phyloP scores from a whole-genome alignment of 2,888 invertebrate genomes.

The Automeris io region DNA sequence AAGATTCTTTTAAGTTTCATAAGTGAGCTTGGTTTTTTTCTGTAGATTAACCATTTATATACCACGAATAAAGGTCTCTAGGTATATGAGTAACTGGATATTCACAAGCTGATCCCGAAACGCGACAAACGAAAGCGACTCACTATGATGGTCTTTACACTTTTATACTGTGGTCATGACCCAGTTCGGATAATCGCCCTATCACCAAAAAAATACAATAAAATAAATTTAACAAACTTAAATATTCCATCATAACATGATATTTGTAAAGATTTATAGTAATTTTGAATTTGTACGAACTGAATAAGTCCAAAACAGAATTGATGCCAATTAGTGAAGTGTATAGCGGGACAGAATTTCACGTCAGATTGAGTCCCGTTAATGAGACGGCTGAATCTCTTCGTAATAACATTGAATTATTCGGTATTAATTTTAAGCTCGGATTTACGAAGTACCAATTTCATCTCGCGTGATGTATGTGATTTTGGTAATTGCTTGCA shows the following conservation, averaged over 20 bases:
- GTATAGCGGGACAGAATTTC: slow-evolving; percentile 39
- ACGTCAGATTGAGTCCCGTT: slow-evolving; percentile 39
- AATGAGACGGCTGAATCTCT: slow-evolving; percentile 35
- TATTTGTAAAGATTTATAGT: slow-evolving; percentile 5
- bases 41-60: no score
- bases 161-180: no score
- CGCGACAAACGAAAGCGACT: no score
- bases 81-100: no score
- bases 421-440: slow-evolving; percentile 33
- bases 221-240: no score
- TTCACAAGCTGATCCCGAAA: no score
- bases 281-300: slow-evolving; percentile 2
- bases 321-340: slow-evolving; percentile 53
- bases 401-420: slow-evolving; percentile 35
- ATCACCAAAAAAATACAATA: no score
- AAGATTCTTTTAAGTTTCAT: slow-evolving; percentile 8
- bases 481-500: slow-evolving; percentile 13
- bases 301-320: slow-evolving; percentile 17
- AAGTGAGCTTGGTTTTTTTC: slow-evolving; percentile 1
- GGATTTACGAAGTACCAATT: slow-evolving; percentile 23
- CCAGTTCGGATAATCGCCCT: no score
- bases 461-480: slow-evolving; percentile 14
- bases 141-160: no score
- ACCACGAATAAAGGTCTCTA: no score
- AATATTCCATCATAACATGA: no score